phyloP scores from a whole-genome alignment of 2,888 invertebrate genomes.

The Monopis laevigella region DNA sequence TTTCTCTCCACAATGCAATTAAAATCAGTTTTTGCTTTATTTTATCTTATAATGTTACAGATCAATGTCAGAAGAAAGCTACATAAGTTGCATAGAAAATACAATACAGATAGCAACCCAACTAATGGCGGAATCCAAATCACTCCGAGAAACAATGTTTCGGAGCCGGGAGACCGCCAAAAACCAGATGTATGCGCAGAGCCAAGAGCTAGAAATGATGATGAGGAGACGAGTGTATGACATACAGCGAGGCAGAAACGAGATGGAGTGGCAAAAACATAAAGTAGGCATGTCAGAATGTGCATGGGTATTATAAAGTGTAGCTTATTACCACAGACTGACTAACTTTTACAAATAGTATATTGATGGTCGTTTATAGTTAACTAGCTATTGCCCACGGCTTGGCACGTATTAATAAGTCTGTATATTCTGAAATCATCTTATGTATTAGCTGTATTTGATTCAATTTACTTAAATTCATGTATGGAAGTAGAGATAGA shows the following conservation, averaged over 20 bases:
- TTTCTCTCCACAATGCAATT: background rate
- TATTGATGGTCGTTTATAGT: too few relatives aligned
- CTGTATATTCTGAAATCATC: too few relatives aligned
- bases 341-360: too few relatives aligned
- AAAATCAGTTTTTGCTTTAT: background rate
- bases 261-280: conserved; percentile 87
- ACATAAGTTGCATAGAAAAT: conserved; percentile 82
- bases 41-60: conserved; percentile 28
- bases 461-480: too few relatives aligned
- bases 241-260: conserved; percentile 84
- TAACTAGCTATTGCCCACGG: too few relatives aligned
- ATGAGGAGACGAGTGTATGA: conserved; percentile 88
- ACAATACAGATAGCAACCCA: conserved; percentile 84
- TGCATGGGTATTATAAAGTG: too few relatives aligned
- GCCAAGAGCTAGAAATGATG: conserved; percentile 84
- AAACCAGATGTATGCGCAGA: conserved; percentile 84
- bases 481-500: too few relatives aligned
- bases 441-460: too few relatives aligned
- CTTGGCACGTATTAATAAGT: too few relatives aligned
- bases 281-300: conserved; percentile 39
- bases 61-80: conserved; percentile 80
- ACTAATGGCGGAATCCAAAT: conserved; percentile 80
- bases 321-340: too few relatives aligned
- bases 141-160: conserved; percentile 81
- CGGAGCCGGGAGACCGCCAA: conserved; percentile 79